Conservation (phyloP, 1,140 invertebrate genomes). For the Octopus sinensis region DNA sequence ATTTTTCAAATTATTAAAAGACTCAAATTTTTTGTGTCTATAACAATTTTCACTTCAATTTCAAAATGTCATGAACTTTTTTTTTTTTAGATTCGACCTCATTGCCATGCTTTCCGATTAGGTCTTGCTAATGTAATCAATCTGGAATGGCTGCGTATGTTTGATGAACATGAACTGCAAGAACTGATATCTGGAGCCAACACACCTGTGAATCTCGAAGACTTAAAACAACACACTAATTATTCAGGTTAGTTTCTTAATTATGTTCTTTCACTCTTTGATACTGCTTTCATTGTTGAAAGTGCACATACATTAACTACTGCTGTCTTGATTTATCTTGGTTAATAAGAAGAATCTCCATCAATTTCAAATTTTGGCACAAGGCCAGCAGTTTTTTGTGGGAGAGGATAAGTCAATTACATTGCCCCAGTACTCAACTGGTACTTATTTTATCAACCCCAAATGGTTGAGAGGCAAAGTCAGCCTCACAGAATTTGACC, state of each 20-base stretch:
- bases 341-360: too few relatives aligned
- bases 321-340: too few relatives aligned
- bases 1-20: background rate
- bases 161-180: conserved; percentile 90
- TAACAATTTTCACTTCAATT: background rate
- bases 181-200: conserved; percentile 90
- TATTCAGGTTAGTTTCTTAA: conserved; percentile 45
- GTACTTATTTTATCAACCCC: too few relatives aligned
- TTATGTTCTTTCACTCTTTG: background rate
- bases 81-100: conserved; percentile 68
- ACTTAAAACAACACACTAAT: conserved; percentile 72
- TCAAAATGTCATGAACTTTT: background rate
- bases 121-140: conserved; percentile 85
- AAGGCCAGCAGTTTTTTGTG: too few relatives aligned
- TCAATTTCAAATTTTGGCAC: too few relatives aligned
- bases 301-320: too few relatives aligned
- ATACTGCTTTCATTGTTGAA: too few relatives aligned
- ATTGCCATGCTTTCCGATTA: conserved; percentile 71
- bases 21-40: background rate
- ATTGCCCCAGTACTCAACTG: too few relatives aligned
- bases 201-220: conserved; percentile 85
- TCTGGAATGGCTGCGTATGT: conserved; percentile 89
- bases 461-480: too few relatives aligned
- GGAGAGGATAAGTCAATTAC: too few relatives aligned
- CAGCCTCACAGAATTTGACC: too few relatives aligned